Conservation (phyloP, 2,797 vertebrate species). For the Chloroceryle inda region DNA sequence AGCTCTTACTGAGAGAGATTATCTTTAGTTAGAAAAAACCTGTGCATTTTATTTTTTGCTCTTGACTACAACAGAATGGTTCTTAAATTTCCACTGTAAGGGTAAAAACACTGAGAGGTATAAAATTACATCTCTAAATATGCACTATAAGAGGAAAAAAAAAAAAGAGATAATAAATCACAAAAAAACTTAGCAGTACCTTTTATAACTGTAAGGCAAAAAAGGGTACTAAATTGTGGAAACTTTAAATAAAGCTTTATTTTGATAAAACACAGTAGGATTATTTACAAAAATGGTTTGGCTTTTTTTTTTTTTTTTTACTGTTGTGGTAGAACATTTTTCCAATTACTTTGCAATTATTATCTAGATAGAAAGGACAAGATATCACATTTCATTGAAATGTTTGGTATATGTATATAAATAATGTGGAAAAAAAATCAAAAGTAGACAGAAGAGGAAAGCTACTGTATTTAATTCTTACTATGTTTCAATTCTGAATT, state of each 20-base stretch:
- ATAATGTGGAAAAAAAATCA: background rate
- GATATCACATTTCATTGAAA: background rate
- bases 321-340: background rate
- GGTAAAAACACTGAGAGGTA: background rate
- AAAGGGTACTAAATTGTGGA: background rate
- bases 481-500: background rate
- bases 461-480: background rate
- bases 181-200: background rate
- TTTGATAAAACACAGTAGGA: background rate
- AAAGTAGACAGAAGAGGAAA: background rate
- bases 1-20: background rate
- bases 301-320: background rate
- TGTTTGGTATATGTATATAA: background rate
- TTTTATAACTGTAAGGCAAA: background rate
- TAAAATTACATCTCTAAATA: background rate
- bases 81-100: background rate
- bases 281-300: background rate
- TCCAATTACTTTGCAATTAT: background rate
- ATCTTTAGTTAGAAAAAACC: background rate
- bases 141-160: background rate
- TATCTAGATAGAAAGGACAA: background rate
- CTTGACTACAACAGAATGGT: background rate
- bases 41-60: background rate
- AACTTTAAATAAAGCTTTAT: background rate
- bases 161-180: background rate